Evolutionary conservation across 1,140 invertebrate genomes (phyloP).

Genomic region (Trissolcus basalis): DNA sequence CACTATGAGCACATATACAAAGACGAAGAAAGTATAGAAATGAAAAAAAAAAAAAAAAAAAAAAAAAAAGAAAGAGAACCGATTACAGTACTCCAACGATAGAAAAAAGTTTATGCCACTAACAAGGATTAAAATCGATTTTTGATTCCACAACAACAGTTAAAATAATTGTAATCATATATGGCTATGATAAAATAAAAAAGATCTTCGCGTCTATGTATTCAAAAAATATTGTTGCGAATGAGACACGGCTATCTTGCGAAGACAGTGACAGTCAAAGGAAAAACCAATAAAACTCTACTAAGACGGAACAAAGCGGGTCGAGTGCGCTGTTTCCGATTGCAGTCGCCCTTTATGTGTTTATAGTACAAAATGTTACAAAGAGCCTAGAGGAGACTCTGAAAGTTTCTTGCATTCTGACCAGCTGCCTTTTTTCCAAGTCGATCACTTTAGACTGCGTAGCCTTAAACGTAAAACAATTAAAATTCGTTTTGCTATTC

Average conservation of each 20-base stretch:
- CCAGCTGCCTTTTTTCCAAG: constrained; percentile 3
- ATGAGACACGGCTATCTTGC: too few species aligned
- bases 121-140: constrained; percentile 19
- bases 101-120: constrained; percentile 33
- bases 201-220: constrained; percentile 50
- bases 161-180: constrained; percentile 55
- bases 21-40: too few species aligned
- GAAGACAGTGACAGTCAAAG: constrained; percentile 18
- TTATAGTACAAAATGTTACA: constrained; percentile 60
- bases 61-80: constrained; percentile 47
- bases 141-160: constrained; percentile 56
- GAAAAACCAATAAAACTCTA: constrained; percentile 44
- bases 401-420: background rate
- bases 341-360: constrained; percentile 21
- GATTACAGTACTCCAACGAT: constrained; percentile 27
- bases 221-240: constrained; percentile 9
- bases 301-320: constrained; percentile 33
- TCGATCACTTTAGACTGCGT: constrained; percentile 16
- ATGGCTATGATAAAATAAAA: constrained; percentile 41
- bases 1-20: too few species aligned
- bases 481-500: constrained; percentile 2
- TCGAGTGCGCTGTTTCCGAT: background rate
- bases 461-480: constrained; percentile 24
- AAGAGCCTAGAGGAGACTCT: constrained; percentile 19
- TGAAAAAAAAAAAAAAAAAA: constrained; percentile 48